phyloP scores from a whole-genome alignment of 2,797 vertebrate species.

The Picus viridis region DNA sequence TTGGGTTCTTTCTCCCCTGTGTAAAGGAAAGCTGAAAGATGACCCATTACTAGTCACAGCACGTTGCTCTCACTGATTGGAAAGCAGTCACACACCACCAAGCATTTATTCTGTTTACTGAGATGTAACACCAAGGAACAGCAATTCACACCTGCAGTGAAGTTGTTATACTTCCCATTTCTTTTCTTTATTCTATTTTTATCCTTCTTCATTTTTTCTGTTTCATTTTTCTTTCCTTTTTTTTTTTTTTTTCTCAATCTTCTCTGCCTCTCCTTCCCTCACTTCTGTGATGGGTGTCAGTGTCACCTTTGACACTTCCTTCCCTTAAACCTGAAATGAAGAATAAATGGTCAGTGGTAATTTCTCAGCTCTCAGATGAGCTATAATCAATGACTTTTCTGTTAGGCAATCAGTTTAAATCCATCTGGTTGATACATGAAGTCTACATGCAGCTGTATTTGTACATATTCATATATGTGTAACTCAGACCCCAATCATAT shows the following conservation, averaged over 20 bases:
- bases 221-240: not conserved
- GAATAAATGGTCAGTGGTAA: not conserved
- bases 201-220: constrained; percentile 53
- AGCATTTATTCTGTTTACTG: constrained; percentile 73
- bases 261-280: not conserved
- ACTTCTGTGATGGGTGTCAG: not conserved
- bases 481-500: not conserved
- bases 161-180: constrained; percentile 67
- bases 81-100: constrained; percentile 72
- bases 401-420: not conserved
- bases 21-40: constrained; percentile 44
- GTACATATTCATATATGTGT: not conserved
- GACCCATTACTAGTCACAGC: constrained; percentile 65
- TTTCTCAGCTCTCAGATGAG: not conserved
- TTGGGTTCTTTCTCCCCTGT: constrained; percentile 6
- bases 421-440: not conserved
- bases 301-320: not conserved
- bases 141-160: constrained; percentile 71
- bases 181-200: constrained; percentile 72
- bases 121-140: constrained; percentile 64
- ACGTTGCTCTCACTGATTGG: constrained; percentile 75
- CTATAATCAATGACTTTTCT: not conserved
- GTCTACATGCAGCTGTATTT: not conserved
- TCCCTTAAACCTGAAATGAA: not conserved
- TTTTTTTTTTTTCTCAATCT: not conserved